Evolutionary conservation across 1,140 invertebrate genomes (phyloP).

Genomic region (Conopomorpha cramerella): DNA sequence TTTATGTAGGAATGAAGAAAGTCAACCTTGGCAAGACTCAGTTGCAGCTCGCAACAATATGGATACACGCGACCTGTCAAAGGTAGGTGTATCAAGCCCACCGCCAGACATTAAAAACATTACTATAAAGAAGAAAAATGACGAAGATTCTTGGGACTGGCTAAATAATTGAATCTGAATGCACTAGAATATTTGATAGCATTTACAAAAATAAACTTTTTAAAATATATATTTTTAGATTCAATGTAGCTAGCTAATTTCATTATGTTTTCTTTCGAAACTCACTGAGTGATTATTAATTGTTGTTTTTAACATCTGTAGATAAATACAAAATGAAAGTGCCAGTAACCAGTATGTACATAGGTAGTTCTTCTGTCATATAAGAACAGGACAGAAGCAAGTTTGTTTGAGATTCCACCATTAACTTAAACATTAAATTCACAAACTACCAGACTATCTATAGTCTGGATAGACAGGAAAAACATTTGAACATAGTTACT

Average conservation of each 20-base stretch:
- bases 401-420: too few species aligned
- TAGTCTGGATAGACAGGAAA: too few species aligned
- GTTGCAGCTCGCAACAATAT: slow-evolving; percentile 34
- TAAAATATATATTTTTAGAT: too few species aligned
- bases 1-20: slow-evolving; percentile 32
- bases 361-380: too few species aligned
- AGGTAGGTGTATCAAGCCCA: slow-evolving; percentile 37
- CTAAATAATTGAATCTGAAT: slow-evolving; percentile 28
- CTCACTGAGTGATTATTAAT: not conserved
- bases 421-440: too few species aligned
- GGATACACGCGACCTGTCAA: slow-evolving; percentile 34
- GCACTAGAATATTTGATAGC: not conserved
- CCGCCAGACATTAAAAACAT: slow-evolving; percentile 36
- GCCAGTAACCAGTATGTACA: too few species aligned
- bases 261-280: slow-evolving; percentile 1
- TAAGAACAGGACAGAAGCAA: too few species aligned
- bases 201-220: too few species aligned
- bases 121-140: slow-evolving; percentile 21
- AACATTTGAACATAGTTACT: too few species aligned
- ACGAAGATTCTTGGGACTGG: slow-evolving; percentile 49
- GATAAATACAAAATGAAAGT: not conserved
- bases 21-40: slow-evolving; percentile 30
- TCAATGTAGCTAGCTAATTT: too few species aligned
- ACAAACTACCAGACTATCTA: too few species aligned
- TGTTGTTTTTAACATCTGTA: not conserved